Percentiles rank a stretch among this genome's conserved stretches.
These are phyloP conservation scores for Poeciliopsis infans DNA, from an alignment of 2,797 vertebrate species.

Conservation along the genomic window DNA sequence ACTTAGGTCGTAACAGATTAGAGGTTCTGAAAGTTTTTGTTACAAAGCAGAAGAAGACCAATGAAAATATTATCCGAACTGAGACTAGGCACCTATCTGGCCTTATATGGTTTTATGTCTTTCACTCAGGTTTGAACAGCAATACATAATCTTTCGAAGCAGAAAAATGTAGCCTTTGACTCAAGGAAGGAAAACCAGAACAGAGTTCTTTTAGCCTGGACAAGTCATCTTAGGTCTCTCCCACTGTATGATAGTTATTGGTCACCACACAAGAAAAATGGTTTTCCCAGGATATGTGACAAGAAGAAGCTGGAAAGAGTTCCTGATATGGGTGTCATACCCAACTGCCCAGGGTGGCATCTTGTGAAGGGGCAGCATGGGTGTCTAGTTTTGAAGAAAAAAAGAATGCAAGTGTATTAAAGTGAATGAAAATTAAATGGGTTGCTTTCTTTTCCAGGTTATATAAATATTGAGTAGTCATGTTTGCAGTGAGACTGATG, in stretches of 20 bases:
- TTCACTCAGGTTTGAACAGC: background rate
- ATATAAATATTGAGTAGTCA: background rate
- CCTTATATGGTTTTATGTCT: background rate
- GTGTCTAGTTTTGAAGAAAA: too few relatives aligned
- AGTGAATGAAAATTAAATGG: too few relatives aligned
- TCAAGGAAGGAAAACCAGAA: background rate
- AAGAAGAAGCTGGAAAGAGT: background rate
- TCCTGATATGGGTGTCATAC: too few relatives aligned
- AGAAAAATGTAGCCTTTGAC: background rate
- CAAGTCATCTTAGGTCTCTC: background rate
- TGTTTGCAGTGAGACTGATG: too few relatives aligned
- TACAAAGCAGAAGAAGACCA: background rate
- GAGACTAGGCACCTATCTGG: background rate
- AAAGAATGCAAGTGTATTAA: too few relatives aligned
- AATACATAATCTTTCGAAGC: background rate
- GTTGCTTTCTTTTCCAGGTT: too few relatives aligned
- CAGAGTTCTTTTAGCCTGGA: background rate
- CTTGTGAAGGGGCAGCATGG: too few relatives aligned
- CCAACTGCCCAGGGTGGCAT: too few relatives aligned
- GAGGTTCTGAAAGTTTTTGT: background rate
- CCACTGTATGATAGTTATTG: background rate
- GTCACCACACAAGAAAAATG: background rate
- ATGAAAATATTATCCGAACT: background rate
- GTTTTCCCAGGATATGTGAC: background rate
- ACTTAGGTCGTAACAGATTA: background rate